Evolutionary conservation across 2,113 vertebrate genomes (phyloP).

Genomic region (Fulmarus glacialis): DNA sequence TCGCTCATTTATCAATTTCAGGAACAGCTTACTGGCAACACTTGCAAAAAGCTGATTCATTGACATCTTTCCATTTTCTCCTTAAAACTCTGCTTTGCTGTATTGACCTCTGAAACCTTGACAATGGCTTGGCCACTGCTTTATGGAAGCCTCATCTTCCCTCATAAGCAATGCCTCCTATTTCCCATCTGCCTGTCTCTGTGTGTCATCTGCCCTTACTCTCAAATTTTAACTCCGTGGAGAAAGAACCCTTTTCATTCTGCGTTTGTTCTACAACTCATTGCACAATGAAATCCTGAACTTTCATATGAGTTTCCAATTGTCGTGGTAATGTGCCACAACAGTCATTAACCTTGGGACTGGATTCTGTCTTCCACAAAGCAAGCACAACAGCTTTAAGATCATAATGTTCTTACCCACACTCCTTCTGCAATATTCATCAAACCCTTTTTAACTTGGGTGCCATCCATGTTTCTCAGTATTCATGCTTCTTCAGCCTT

Average conservation of each 20-base stretch:
- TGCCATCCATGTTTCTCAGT: conserved; percentile 28
- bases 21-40: background rate
- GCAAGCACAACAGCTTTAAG: background rate
- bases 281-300: background rate
- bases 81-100: background rate
- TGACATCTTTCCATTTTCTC: background rate
- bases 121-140: background rate
- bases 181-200: background rate
- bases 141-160: background rate
- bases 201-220: background rate
- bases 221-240: background rate
- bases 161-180: background rate
- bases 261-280: background rate
- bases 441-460: conserved; percentile 20
- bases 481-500: conserved; percentile 17
- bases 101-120: background rate
- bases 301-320: background rate
- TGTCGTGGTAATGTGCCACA: background rate
- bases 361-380: background rate
- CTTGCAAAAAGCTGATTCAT: background rate
- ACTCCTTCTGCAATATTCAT: conserved; percentile 32
- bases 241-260: background rate
- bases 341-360: conserved; percentile 43
- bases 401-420: conserved; percentile 31
- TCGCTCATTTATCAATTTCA: background rate